Percentiles rank a stretch among this genome's conserved stretches.
Conservation (phyloP, 2,888 invertebrate species). For the Fissipunctia ypsillon region DNA sequence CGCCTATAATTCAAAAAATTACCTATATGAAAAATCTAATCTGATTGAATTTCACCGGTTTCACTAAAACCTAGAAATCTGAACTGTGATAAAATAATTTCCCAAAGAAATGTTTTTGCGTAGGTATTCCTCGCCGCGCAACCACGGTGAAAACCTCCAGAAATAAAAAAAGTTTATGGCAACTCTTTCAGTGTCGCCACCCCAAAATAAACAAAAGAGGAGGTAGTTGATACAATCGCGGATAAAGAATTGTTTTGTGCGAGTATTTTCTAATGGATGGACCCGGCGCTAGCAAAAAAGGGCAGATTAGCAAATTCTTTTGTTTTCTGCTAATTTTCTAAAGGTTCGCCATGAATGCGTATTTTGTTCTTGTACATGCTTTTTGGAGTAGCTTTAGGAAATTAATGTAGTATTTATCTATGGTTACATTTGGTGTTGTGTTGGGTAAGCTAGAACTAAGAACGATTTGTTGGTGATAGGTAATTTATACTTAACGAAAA, state of each 20-base stretch:
- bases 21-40: too few relatives aligned
- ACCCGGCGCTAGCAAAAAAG: slow-evolving; percentile 71
- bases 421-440: not conserved
- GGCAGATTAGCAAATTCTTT: slow-evolving; percentile 49
- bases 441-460: not conserved
- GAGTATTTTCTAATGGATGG: slow-evolving; percentile 69
- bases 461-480: not conserved
- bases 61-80: not conserved
- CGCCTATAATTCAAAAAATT: not conserved
- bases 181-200: slow-evolving; percentile 26
- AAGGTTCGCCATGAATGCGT: slow-evolving; percentile 48
- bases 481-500: not conserved
- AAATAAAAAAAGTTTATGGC: slow-evolving; percentile 13
- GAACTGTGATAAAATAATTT: not conserved
- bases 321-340: slow-evolving; percentile 57
- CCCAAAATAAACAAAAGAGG: slow-evolving; percentile 59
- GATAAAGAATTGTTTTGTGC: slow-evolving; percentile 75
- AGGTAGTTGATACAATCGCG: slow-evolving; percentile 59
- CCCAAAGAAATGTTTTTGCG: not conserved
- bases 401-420: slow-evolving; percentile 13
- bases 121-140: not conserved
- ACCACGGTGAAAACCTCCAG: not conserved
- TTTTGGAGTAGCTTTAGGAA: slow-evolving; percentile 32
- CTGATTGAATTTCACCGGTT: not conserved
- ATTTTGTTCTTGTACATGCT: slow-evolving; percentile 43